These are phyloP conservation scores for Galago senegalensis DNA, from an alignment of 2,797 vertebrate genomes.

Conservation along the genomic window DNA sequence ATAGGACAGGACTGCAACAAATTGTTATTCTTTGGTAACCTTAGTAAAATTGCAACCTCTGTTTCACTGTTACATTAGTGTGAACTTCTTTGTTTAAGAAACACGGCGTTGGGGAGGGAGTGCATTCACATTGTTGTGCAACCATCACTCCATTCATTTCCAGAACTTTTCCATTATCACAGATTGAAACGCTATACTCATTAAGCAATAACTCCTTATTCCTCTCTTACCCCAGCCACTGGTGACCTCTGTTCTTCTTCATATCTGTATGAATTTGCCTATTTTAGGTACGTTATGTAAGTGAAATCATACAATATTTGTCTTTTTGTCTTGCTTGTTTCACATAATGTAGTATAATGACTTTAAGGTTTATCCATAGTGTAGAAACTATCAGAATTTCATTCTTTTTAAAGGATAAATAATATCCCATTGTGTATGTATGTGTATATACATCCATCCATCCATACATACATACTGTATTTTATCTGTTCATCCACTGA, in stretches of 20 bases:
- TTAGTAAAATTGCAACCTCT: not conserved
- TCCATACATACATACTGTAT: not conserved
- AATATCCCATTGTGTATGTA: not conserved
- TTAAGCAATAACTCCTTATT: not conserved
- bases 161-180: not conserved
- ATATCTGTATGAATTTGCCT: not conserved
- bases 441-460: no score
- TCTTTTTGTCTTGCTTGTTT: not conserved
- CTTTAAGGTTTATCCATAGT: not conserved
- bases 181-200: not conserved
- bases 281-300: not conserved
- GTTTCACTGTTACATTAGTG: conserved; percentile 50
- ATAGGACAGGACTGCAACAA: not conserved
- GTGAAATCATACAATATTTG: not conserved
- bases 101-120: not conserved
- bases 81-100: not conserved
- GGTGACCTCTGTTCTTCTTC: not conserved
- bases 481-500: not conserved
- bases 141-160: not conserved
- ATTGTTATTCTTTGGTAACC: conserved; percentile 5
- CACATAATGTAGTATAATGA: not conserved
- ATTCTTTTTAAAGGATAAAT: not conserved
- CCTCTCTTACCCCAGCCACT: not conserved
- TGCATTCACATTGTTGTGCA: not conserved
- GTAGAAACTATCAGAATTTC: not conserved